Base-by-base conservation (phyloP, 2,113 vertebrate genomes). In the Cinclus mexicanus region DNA sequence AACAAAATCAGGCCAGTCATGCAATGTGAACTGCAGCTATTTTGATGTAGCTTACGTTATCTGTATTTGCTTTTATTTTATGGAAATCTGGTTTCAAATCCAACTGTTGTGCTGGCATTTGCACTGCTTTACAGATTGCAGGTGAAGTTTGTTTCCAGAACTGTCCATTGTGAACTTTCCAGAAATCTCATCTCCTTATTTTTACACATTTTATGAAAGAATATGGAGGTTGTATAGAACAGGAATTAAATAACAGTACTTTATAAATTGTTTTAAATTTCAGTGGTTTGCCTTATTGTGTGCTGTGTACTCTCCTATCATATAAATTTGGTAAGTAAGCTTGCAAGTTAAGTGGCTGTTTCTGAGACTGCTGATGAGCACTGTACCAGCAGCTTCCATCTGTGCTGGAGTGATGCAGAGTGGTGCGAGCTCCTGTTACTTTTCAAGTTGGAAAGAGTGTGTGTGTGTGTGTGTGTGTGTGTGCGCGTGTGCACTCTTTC, bases 61-160 rank as follows among this genome's bases (percentile, higher is more conserved):
- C 35, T 86, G 60, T 84, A 64, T 37, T 94, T 23, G 9, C 50
- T 49, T 92, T 65, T 93, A 92, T 93, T 60, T 5, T 61, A 75
- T 11, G 71, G 84, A 94, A 82, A 95, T 95, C 93, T 61, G 65
- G 53, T 95, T 97, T 97, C 78, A 90, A 90, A 87, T 78, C 60
- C 53, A 95, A 60, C 71, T 53, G 16, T 39, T 93, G 25, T 89
- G 69, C 77, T 87, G 63, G 33, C 12, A 53, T 83, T 91, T 79
- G 55, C 61, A 59, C 26, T 93, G 88, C 93, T 91, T 89, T 85
- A 61, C 53, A 61, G 79, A 76, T 91, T 41, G 47, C 28, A 28
- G 87, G 63, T 83, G 81, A 90, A 89, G 63, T 85, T 80, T 93
- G 67, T 82, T 94, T 91, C 72, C 86, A 59, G 89, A 96, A 88